Percentiles rank a stretch among this genome's conserved stretches.
Conservation (phyloP, 2,888 invertebrate species). For the Notodonta ziczac region DNA sequence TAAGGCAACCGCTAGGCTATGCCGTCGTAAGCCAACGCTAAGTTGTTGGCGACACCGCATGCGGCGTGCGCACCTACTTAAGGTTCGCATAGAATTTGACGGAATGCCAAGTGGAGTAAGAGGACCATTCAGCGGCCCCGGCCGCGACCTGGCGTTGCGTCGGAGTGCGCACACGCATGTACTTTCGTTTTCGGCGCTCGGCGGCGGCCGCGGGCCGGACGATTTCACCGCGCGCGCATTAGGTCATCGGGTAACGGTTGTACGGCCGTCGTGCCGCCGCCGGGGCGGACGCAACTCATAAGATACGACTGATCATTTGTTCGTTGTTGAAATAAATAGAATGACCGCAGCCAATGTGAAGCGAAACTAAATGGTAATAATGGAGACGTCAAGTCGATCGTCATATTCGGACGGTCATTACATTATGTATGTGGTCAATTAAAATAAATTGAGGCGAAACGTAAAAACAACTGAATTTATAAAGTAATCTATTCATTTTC, state of each 20-base stretch:
- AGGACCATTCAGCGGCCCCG: conserved; percentile 14
- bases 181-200: conserved; percentile 73
- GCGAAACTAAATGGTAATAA: too few species aligned
- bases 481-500: too few species aligned
- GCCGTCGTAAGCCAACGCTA: too few species aligned
- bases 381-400: too few species aligned
- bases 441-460: too few species aligned
- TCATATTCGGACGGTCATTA: too few species aligned
- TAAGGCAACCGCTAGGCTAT: too few species aligned
- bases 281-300: conserved; percentile 18
- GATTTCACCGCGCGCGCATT: conserved; percentile 66
- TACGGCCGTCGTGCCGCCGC: conserved; percentile 18
- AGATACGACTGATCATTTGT: neutral
- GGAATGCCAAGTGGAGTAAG: conserved; percentile 1
- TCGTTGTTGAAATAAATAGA: neutral
- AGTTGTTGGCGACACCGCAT: too few species aligned
- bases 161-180: conserved; percentile 37
- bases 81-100: neutral
- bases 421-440: too few species aligned
- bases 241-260: conserved; percentile 74
- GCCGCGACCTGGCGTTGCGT: conserved; percentile 2
- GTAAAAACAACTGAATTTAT: too few species aligned
- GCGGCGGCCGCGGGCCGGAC: conserved; percentile 34
- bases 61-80: too few species aligned
- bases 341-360: too few species aligned